Base-by-base conservation (phyloP, 2,797 vertebrate genomes). In the Orestias chungarensis region DNA sequence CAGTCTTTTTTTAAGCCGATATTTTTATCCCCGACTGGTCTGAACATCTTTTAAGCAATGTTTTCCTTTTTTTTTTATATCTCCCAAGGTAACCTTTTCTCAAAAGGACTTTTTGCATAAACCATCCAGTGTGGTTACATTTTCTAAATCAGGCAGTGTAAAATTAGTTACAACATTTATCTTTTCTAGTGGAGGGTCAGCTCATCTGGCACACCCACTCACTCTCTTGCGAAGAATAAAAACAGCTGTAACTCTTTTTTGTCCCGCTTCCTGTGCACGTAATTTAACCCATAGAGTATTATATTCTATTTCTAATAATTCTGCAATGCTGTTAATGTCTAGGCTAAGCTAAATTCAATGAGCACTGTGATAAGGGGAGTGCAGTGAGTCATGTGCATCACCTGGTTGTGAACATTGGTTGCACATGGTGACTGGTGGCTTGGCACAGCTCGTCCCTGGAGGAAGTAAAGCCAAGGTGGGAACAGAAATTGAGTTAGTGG, bases 401-500 rank as follows among this genome's bases (percentile, higher is more conserved):
- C 88, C 87, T 87, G 87, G 75, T 80, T 33, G 82, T 70, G 73
- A 66, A 65, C 82, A 87, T 74, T 73, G 88, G 82, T 76, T 84
- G 82, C 80, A 87, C 83, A 84, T 72, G 61, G 88, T 61, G 83
- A 82, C 86, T 83, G 90, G 82, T 81, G 82, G 88, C 82, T 94
- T 94, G 93, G 94, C 93, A 88, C 74, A 7, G 80, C 3, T 62
- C 59, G 35, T 81, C 87, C 79, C 82, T 86, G 87, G 85, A 74
- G 89, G 89, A 90, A 76, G 78, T 55, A 29, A 85, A 93, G 94
- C 93, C 94, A 94, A 91, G 87, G 86, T 87, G 90, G 82, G 87
- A 93, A 91, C 90, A 92, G 92, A 93, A 92, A 88, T 82, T 90
- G 92, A 93, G 88, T 80, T 91, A 92, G 89, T 90, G 86, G 89